These are phyloP conservation scores for Augochlorella aurata DNA, from an alignment of 2,888 invertebrate genomes.

Conservation along the genomic window DNA sequence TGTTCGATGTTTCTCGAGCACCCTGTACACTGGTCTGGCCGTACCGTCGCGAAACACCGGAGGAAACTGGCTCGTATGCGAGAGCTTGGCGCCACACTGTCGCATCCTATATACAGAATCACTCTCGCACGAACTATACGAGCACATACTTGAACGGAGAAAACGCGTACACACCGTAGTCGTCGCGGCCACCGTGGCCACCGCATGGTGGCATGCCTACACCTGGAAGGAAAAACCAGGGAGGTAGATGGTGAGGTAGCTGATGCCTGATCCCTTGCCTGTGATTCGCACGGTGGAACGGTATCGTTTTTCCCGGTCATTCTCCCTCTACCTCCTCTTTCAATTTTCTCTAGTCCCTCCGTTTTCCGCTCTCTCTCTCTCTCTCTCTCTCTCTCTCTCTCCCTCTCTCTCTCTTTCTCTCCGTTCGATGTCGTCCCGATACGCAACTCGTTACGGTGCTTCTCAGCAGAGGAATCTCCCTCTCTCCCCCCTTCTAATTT, in stretches of 20 bases:
- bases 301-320: constrained; percentile 15
- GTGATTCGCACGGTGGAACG: constrained; percentile 13
- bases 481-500: not conserved
- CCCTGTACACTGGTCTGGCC: constrained; percentile 33
- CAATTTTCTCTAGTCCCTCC: not conserved
- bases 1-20: constrained; percentile 30
- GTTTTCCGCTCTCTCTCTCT: not conserved
- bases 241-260: constrained; percentile 10
- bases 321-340: not conserved
- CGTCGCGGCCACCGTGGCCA: not conserved
- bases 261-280: not conserved
- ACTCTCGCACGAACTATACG: constrained; percentile 57
- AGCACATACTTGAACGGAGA: constrained; percentile 29
- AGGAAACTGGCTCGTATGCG: constrained; percentile 60
- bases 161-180: constrained; percentile 16
- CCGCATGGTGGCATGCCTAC: constrained; percentile 11
- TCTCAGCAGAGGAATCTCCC: not conserved
- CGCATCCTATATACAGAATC: constrained; percentile 75
- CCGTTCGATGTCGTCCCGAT: not conserved
- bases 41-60: constrained; percentile 44
- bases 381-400: not conserved
- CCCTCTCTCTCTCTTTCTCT: not conserved
- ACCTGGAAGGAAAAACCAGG: constrained; percentile 15
- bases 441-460: not conserved
- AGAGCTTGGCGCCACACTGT: constrained; percentile 76